Conservation (phyloP, 2,113 vertebrate genomes). For the Myiopsitta monachus region DNA sequence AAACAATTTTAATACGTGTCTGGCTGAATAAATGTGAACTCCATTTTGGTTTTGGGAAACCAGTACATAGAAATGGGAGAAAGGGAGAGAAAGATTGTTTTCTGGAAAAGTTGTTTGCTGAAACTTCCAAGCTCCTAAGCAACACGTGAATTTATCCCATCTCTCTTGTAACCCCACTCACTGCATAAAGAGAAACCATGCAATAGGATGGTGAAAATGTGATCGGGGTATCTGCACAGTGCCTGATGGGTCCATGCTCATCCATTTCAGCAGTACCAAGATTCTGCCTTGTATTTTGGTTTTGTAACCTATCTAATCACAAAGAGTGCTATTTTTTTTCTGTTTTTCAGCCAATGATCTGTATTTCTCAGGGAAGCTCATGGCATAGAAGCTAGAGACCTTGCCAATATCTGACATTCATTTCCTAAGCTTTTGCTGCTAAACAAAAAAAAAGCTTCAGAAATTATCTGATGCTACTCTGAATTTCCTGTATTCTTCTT, state of each 20-base stretch:
- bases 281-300: not conserved
- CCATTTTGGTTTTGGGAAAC: not conserved
- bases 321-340: not conserved
- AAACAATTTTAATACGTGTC: not conserved
- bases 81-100: not conserved
- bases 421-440: not conserved
- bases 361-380: not conserved
- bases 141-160: not conserved
- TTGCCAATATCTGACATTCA: too few relatives aligned
- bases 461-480: not conserved
- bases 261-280: not conserved
- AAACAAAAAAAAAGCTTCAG: not conserved
- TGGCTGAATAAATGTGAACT: not conserved
- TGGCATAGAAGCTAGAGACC: not conserved
- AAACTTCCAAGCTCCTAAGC: not conserved
- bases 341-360: not conserved
- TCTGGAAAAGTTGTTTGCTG: not conserved
- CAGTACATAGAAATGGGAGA: not conserved
- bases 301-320: not conserved
- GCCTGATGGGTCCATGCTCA: fast-evolving
- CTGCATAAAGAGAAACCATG: not conserved
- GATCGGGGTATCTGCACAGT: not conserved
- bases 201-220: not conserved
- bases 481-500: not conserved
- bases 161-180: not conserved